phyloP scores from a whole-genome alignment of 2,113 vertebrate genomes.

The Chamaetylas fuelleborni region DNA sequence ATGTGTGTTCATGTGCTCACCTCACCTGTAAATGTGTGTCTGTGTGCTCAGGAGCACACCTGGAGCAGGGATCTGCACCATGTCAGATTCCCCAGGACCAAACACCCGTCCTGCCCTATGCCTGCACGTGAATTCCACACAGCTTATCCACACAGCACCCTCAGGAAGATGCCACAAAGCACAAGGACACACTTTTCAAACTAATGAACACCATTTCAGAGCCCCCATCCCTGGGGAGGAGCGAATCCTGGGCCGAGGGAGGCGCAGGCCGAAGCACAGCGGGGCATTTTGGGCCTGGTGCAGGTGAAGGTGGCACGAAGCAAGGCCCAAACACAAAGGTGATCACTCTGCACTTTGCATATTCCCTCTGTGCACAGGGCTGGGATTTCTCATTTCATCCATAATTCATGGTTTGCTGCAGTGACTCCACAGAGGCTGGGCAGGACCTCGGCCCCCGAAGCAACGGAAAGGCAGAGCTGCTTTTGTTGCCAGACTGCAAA shows the following conservation, averaged over 20 bases:
- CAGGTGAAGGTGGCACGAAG: background rate
- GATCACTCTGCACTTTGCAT: slow-evolving; percentile 33
- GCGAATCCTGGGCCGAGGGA: background rate
- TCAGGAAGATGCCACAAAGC: background rate
- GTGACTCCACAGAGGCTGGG: background rate
- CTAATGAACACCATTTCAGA: background rate
- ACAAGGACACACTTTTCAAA: background rate
- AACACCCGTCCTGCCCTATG: fast-evolving
- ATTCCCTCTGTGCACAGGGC: slow-evolving; percentile 27
- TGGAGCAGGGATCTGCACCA: background rate
- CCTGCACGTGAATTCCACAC: fast-evolving
- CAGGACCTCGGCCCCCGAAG: background rate
- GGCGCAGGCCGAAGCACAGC: background rate
- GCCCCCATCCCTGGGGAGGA: background rate
- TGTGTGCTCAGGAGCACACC: background rate
- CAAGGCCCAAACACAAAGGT: background rate
- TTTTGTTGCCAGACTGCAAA: background rate
- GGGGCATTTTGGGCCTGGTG: fast-evolving
- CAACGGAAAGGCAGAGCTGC: background rate
- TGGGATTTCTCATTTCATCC: slow-evolving; percentile 53
- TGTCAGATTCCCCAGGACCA: background rate
- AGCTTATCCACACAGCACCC: background rate
- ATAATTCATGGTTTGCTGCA: slow-evolving; percentile 62
- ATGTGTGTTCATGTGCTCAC: background rate
- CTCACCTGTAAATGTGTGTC: background rate